Conservation (phyloP, 2,797 vertebrate genomes). For the Myripristis jacobus region DNA sequence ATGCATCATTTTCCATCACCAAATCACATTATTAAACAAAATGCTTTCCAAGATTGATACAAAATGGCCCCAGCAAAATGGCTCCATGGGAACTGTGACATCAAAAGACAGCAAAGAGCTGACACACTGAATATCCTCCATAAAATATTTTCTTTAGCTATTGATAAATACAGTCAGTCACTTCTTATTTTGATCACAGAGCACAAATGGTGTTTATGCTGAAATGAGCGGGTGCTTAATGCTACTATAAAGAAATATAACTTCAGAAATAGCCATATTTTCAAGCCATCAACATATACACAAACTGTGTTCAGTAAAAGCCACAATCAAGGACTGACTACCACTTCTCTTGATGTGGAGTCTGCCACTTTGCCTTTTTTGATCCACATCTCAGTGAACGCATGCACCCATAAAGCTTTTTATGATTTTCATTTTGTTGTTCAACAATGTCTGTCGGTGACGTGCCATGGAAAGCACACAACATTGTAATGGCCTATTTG, state of each 20-base stretch:
- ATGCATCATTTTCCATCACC: neutral
- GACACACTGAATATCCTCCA: neutral
- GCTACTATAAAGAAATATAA: neutral
- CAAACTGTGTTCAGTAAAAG: neutral
- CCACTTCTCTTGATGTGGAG: neutral
- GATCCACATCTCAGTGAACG: conserved; percentile 28
- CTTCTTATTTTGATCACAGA: neutral
- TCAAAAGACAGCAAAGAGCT: neutral
- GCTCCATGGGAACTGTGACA: conserved; percentile 21
- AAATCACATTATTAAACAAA: conserved; percentile 26
- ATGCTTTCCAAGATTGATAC: neutral
- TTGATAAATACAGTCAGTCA: too few relatives aligned
- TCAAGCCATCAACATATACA: conserved; percentile 16
- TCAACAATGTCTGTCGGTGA: conserved; percentile 29
- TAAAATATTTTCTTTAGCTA: neutral
- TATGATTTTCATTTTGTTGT: conserved; percentile 44
- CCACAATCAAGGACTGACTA: neutral
- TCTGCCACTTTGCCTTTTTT: conserved; percentile 23
- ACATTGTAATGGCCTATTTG: conserved; percentile 55
- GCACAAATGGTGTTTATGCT: neutral
- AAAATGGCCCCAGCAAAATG: conserved; percentile 6
- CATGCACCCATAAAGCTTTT: conserved; percentile 46
- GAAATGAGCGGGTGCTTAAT: too few relatives aligned
- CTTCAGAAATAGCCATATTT: neutral
- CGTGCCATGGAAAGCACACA: neutral